Conservation (phyloP, 2,113 vertebrate species). For the Nycticryphes semicollaris region DNA sequence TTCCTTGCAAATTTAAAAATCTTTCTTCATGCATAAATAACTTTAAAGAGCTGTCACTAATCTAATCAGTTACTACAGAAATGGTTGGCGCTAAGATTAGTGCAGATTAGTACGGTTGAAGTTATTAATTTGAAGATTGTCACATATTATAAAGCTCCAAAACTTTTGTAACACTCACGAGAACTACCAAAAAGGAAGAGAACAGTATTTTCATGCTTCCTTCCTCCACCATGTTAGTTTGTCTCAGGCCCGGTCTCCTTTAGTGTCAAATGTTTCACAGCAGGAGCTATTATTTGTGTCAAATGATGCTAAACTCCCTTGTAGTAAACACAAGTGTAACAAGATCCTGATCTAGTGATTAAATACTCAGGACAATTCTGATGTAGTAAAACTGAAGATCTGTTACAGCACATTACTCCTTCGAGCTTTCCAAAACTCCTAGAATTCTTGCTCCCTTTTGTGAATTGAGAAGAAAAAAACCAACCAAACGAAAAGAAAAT, state of each 20-base stretch:
- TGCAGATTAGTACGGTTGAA: background rate
- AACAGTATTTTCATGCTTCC: background rate
- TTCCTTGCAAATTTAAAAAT: background rate
- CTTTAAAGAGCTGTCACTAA: background rate
- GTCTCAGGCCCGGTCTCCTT: rapidly evolving
- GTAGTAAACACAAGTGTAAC: background rate
- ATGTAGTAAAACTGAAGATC: background rate
- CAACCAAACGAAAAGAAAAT: background rate
- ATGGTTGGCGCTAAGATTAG: background rate
- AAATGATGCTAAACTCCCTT: background rate
- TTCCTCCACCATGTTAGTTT: background rate
- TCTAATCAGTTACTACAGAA: background rate
- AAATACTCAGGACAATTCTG: background rate
- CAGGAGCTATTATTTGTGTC: background rate
- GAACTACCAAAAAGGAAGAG: background rate
- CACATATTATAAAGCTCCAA: background rate
- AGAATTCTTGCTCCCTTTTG: background rate
- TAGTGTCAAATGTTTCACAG: background rate
- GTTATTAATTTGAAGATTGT: background rate
- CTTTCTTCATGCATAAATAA: background rate
- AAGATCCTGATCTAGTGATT: background rate
- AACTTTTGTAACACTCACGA: background rate
- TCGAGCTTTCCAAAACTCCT: background rate
- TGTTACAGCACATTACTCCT: background rate
- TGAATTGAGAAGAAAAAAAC: background rate